Evolutionary conservation across 2,888 invertebrate species (phyloP).

Genomic region (Coremacera marginata): DNA sequence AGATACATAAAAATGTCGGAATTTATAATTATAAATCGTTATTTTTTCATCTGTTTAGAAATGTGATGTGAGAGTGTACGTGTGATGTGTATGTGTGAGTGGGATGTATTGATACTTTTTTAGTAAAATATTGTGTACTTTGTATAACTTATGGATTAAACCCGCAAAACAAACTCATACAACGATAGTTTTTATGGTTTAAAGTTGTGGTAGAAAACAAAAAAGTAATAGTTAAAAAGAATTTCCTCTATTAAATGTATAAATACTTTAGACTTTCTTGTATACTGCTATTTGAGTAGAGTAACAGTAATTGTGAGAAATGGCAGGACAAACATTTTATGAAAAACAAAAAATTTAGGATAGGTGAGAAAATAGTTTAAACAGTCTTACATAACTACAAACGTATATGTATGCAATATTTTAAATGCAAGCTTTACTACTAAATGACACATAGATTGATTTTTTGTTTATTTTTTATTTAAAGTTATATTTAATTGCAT

Average conservation of each 20-base stretch:
- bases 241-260: too few species aligned
- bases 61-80: neutral
- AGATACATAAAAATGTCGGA: too few species aligned
- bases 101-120: neutral
- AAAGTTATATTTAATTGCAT: neutral
- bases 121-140: neutral
- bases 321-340: neutral
- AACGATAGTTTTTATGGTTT: neutral
- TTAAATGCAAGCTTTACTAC: conserved; percentile 31
- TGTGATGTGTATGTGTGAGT: too few species aligned
- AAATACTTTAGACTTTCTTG: too few species aligned
- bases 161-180: neutral
- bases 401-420: neutral
- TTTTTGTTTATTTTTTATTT: conserved; percentile 3
- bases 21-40: neutral
- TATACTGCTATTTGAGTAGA: too few species aligned
- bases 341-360: neutral
- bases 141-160: neutral
- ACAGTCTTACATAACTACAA: neutral
- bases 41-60: conserved; percentile 4
- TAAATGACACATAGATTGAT: conserved; percentile 35
- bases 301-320: neutral
- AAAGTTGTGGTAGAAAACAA: too few species aligned
- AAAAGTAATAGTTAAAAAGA: too few species aligned
- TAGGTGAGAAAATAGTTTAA: neutral